Evolutionary conservation across 2,888 invertebrate species (phyloP).

Genomic region (Sylvicola cinctus): DNA sequence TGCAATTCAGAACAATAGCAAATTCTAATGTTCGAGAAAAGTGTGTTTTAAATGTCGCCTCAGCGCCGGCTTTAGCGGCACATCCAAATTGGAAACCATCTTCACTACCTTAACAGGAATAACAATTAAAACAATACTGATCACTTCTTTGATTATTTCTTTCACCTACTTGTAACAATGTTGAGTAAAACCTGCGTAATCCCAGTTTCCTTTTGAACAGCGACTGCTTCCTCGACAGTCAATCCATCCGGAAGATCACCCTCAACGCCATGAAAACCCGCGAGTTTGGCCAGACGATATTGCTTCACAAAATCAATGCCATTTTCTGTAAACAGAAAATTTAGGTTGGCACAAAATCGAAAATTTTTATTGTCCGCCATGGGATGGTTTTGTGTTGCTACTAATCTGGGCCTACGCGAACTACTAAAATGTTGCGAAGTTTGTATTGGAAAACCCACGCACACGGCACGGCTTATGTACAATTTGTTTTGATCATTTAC

Average conservation of each 20-base stretch:
- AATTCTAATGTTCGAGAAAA: constrained; percentile 51
- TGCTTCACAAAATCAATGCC: constrained; percentile 41
- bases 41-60: constrained; percentile 46
- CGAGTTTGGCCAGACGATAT: constrained; percentile 54
- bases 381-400: too few relatives aligned
- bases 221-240: constrained; percentile 39
- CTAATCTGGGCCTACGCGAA: too few relatives aligned
- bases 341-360: constrained; percentile 63
- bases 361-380: too few relatives aligned
- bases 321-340: constrained; percentile 67
- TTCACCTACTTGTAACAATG: constrained; percentile 35
- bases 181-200: constrained; percentile 72
- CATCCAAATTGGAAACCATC: constrained; percentile 58
- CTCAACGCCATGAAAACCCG: constrained; percentile 78
- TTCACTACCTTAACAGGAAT: constrained; percentile 31
- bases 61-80: constrained; percentile 59
- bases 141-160: background rate
- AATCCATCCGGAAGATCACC: constrained; percentile 62
- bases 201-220: constrained; percentile 45
- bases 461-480: too few relatives aligned
- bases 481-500: too few relatives aligned
- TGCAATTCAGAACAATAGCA: constrained; percentile 60
- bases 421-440: too few relatives aligned
- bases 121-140: background rate
- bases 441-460: too few relatives aligned